Conservation (phyloP, 30 jellyfish, hydroid and myxozoan genomes). For the Pelagia noctiluca region DNA sequence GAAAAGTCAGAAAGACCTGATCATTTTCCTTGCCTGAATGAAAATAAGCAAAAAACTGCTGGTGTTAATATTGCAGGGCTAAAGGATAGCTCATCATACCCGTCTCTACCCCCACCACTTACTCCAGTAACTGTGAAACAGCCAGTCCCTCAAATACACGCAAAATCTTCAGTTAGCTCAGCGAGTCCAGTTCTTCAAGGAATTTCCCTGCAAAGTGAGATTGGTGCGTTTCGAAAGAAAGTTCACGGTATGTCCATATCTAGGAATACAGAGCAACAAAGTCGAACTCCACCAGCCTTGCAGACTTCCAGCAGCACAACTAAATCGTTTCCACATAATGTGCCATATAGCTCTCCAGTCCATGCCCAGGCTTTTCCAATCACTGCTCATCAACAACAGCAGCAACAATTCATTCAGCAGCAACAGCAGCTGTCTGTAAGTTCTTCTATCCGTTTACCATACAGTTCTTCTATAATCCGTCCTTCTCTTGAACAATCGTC, state of each 20-base stretch:
- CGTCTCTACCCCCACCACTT: slow-evolving; percentile 64
- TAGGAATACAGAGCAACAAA: neutral
- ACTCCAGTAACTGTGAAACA: slow-evolving; percentile 46
- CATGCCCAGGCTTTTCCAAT: slow-evolving; percentile 12
- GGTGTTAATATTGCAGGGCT: too few species aligned
- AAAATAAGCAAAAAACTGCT: too few species aligned
- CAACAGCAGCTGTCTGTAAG: too few species aligned
- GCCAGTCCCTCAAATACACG: slow-evolving; percentile 14
- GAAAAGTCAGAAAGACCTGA: slow-evolving; percentile 18
- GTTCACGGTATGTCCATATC: slow-evolving; percentile 37
- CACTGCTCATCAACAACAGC: neutral
- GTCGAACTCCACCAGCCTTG: neutral
- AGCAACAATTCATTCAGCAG: neutral
- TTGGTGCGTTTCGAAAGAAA: slow-evolving; percentile 57
- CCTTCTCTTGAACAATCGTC: slow-evolving; percentile 56
- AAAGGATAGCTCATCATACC: slow-evolving; percentile 22
- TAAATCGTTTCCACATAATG: neutral
- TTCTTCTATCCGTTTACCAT: neutral
- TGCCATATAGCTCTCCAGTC: neutral
- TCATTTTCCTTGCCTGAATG: neutral
- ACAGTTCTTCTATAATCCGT: slow-evolving; percentile 1
- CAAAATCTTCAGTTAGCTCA: slow-evolving; percentile 12
- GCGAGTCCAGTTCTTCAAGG: slow-evolving; percentile 59
- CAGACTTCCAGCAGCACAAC: neutral
- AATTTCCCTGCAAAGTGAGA: slow-evolving; percentile 69